Evolutionary conservation across 2,113 vertebrate genomes (phyloP), one percentile per base, ranked within the genome.

Genomic region (Prietella phreatophila): DNA sequence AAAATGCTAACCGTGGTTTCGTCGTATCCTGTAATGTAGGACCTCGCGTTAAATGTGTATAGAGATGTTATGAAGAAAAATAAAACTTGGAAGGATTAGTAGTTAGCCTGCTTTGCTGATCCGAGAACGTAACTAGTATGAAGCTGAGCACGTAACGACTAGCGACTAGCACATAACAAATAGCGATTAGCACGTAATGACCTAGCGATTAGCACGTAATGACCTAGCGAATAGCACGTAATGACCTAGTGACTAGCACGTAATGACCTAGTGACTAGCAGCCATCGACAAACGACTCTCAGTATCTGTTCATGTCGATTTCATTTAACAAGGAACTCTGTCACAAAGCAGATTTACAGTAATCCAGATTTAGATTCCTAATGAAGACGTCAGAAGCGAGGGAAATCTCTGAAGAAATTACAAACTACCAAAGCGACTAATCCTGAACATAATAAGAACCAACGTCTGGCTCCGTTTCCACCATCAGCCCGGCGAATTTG

Each of bases 371-470:
- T 6, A 10, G 22, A 76, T 76, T 27, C 42, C 39, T 76, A 50
- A 27, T 15, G 9, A 22, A 4, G 27, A 79, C n/a, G 73, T 76
- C 10, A 22, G 19, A 73, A 6, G 71, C 11, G 22, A 55, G 27
- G 78, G n/a, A 30, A 17, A 9, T 14, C 42, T 25, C 36, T 20
- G 7, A 30, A 56, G 47, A 55, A 33, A 10, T 58, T 9, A 55
- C 20, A 81, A 33, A 55, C 17, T 55, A 58, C n/a, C 9, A 4
- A 39, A 39, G 42, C 6, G 42, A 7, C 42, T 47, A 47, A 7
- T 47, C 25, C 85, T 67, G 71, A 83, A 53, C 10, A 1, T 56
- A 65, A 53, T 25, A 82, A 82, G 75, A 71, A 82, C 39, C 80
- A 13, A 53, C 8, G 27, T 55, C 14, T 22, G 53, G 9, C 39